Evolutionary conservation across 92 coral and sea anemone species (phyloP), one percentile per base, ranked within the genome.

Genomic region (Actinernus sp.): DNA sequence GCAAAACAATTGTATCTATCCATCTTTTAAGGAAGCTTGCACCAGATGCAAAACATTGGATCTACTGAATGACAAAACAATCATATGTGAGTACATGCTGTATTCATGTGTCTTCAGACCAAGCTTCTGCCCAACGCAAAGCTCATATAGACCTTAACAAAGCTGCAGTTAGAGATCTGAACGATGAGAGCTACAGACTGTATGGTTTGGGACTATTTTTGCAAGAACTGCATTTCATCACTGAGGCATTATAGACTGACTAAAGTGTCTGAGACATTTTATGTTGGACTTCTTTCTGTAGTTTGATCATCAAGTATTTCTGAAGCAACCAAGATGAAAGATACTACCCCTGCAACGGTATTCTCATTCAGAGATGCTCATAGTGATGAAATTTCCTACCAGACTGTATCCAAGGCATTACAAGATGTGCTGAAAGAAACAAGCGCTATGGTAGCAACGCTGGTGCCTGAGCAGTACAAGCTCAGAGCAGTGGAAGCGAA

Each of bases 391-490:
- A 65, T 59, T 2, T 19, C 84, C 4, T 86, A 65, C 22, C 80
- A 86, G 27, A 74, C 88, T 1, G 92, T 86, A 1, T 86, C 79
- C 0, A 43, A 59, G 52, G 36, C 26, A 4, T 30, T 81, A 30
- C 83, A 86, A 56, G 59, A 61, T 9, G 53, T 68, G 0, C 2
- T 86, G 0, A 60, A 56, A 26, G 74, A 60, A 43, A n/a, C 30
- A 1, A 41, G 27, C 47, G 72, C 83, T 10, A 43, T 81, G 4
- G 74, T 86, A 2, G 36, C 88, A 17, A 86, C 92, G 11, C 64
- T 86, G 23, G 52, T 81, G 0, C 92, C 92, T 13, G 92, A 86
- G 60, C 92, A 86, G 34, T 81, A 86, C 44, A 81, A 74, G 41
- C 70, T 79, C 2, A 66, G 78, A 5, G 66, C 68, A 8, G 11